Evolutionary conservation across 2,797 vertebrate genomes (phyloP).

Genomic region (Limnodromus scolopaceus): DNA sequence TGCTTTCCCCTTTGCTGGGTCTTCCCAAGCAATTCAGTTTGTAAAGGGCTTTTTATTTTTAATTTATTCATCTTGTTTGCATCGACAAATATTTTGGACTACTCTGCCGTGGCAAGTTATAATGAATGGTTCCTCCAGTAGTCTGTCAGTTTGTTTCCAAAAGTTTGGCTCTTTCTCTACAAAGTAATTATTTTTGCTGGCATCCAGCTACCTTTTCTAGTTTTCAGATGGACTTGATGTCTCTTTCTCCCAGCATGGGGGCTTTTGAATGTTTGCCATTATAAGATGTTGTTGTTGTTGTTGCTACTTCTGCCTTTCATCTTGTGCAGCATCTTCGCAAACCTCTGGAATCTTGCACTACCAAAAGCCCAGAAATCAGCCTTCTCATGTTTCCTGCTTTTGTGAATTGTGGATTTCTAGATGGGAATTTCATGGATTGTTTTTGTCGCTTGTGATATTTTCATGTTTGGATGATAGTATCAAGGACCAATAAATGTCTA

Average conservation of each 20-base stretch:
- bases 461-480: neutral
- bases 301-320: slow-evolving; percentile 22
- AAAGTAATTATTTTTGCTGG: slow-evolving; percentile 60
- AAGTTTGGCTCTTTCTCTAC: neutral
- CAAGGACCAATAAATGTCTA: neutral
- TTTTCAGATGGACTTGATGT: slow-evolving; percentile 48
- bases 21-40: neutral
- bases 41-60: neutral
- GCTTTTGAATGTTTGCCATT: slow-evolving; percentile 10
- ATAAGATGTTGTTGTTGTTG: neutral
- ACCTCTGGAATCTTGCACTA: fast-evolving
- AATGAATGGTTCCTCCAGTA: neutral
- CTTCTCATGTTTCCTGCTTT: neutral
- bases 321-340: neutral
- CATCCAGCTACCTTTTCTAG: slow-evolving; percentile 1
- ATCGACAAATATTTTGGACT: neutral
- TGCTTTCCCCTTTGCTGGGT: neutral
- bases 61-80: neutral
- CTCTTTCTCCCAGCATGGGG: neutral
- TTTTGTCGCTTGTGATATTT: neutral
- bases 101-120: neutral
- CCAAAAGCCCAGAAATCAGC: neutral
- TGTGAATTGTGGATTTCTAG: neutral
- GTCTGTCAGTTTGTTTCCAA: neutral
- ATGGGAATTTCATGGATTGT: neutral